A percentile compares a stretch with the other conserved stretches of the same genome.
Conservation (phyloP, 1,140 invertebrate genomes). For the Aporrectodea caliginosa region DNA sequence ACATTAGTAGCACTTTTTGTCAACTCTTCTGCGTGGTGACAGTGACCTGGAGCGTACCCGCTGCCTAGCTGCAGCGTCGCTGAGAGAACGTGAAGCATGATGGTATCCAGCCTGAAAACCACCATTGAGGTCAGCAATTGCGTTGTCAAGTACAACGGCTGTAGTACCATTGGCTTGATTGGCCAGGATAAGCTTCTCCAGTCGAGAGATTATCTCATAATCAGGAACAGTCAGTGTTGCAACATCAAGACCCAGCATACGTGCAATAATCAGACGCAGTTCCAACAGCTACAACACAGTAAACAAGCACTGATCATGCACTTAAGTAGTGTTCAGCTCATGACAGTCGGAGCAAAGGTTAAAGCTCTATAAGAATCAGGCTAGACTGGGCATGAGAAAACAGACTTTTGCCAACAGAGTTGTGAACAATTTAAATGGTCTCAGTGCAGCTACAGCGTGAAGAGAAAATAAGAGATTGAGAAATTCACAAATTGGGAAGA, state of each 20-base stretch:
- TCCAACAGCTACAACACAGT: not conserved
- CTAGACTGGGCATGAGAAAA: too few species aligned
- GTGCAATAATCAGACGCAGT: not conserved
- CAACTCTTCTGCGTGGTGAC: not conserved
- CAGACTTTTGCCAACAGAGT: too few species aligned
- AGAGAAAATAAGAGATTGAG: not conserved
- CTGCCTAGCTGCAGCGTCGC: too few species aligned
- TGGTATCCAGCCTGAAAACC: conserved; percentile 41
- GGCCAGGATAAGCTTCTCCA: conserved; percentile 53
- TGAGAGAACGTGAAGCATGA: conserved; percentile 35
- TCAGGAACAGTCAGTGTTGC: conserved; percentile 54
- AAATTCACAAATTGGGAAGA: not conserved
- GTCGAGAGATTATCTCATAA: conserved; percentile 55
- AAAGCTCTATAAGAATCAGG: too few species aligned
- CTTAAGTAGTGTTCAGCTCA: too few species aligned
- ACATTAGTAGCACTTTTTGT: too few species aligned
- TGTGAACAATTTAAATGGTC: not conserved
- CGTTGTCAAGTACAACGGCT: conserved; percentile 46
- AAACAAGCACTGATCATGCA: too few species aligned
- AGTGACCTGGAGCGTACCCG: not conserved
- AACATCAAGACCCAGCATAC: conserved; percentile 41
- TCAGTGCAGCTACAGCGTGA: not conserved
- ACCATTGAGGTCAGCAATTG: conserved; percentile 48
- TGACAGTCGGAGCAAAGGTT: too few species aligned
- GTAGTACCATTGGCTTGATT: conserved; percentile 47